Evolutionary conservation across 2,888 invertebrate species (phyloP), one percentile per base, ranked within the genome.

Genomic region (Idaea biselata): DNA sequence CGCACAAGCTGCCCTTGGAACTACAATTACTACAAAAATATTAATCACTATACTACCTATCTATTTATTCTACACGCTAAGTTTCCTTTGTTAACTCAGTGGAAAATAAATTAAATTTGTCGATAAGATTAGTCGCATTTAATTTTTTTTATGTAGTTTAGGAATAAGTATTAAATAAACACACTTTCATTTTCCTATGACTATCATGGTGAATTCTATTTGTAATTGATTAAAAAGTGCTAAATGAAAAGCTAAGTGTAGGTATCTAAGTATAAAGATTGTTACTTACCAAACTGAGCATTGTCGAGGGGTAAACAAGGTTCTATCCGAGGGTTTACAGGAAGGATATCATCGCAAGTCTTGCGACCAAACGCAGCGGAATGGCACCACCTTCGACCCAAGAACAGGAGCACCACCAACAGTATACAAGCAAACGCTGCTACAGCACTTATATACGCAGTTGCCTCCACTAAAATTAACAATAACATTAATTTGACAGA

Each of bases 401-500:
- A 94, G 91, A 98, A 98, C 73, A 98, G 94, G 78, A 97, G 95
- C 78, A 98, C 94, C 71, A 98, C 95, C 77, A 98, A 93, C 73
- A 98, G 93, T 66, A 98, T 93, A 18, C 95, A 95, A 62, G 97
- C 95, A 82, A 98, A 95, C 69, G 96, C 97, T 68, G 96, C 96
- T 77, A 97, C 95, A 68, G 96, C 97, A 79, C 97, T 97, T 84
- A 98, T 94, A 84, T 97, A 96, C 82, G 97, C 97, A 78, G 97
- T 96, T 78, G 97, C 96, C 93, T 97, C 97, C 87, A 95, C 94
- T 87, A 95, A 92, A 67, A 67, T 66, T 66, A 61, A 62, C 33
- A 44, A 44, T 8, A 44, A 44, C 62, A 54, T 53, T 56, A 8
- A 44, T 44, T 44, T 2, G 14, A 44, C 14, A 14, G 44, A 44